Conservation (phyloP, 2,888 invertebrate species). For the Cataglyphis albicans region DNA sequence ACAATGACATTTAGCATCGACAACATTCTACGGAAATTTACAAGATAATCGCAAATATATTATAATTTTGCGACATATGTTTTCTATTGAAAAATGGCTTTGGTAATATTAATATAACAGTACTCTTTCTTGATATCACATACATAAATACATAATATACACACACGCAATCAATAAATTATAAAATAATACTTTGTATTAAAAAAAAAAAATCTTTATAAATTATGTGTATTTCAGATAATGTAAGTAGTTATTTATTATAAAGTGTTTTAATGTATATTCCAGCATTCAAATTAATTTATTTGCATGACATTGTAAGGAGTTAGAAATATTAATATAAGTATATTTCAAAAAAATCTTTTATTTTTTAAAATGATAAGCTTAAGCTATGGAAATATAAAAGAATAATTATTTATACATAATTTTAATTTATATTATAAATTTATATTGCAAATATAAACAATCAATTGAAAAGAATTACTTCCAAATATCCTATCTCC, state of each 20-base stretch:
- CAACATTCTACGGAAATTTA: conserved; percentile 78
- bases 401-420: too few species aligned
- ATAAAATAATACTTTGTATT: background rate
- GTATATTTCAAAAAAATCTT: background rate
- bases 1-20: conserved; percentile 81
- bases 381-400: background rate
- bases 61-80: conserved; percentile 14
- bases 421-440: too few species aligned
- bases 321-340: background rate
- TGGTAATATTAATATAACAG: background rate
- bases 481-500: too few species aligned
- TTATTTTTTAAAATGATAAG: background rate
- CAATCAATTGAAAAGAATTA: too few species aligned
- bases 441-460: too few species aligned
- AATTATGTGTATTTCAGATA: conserved; percentile 3
- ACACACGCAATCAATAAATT: background rate
- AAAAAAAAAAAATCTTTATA: background rate
- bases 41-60: conserved; percentile 61
- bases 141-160: too few species aligned
- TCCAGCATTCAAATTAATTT: background rate
- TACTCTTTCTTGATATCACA: background rate
- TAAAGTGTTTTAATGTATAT: background rate
- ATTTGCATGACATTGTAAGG: background rate
- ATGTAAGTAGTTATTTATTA: conserved; percentile 7
- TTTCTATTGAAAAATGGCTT: background rate